These are phyloP conservation scores for Grus americana DNA, from an alignment of 2,113 vertebrate genomes.

Conservation along the genomic window DNA sequence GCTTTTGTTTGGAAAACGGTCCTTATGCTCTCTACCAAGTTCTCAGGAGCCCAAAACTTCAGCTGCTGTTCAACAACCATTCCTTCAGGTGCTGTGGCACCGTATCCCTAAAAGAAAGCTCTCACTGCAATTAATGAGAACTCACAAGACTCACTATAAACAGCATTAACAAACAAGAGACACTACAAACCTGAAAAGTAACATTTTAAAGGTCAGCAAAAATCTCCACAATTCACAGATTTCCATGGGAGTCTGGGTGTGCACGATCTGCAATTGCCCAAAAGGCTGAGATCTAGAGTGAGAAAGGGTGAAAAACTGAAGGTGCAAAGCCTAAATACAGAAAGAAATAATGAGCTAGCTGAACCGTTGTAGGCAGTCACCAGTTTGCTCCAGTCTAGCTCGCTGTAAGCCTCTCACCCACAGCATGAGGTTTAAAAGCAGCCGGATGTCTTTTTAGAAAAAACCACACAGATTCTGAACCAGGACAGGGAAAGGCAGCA, in stretches of 20 bases:
- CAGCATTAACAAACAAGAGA: background rate
- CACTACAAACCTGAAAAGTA: background rate
- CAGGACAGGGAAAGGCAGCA: background rate
- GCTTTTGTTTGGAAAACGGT: background rate
- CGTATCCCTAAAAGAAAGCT: background rate
- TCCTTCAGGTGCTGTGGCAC: background rate
- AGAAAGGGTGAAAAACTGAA: background rate
- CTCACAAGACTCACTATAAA: background rate
- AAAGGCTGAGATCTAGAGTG: background rate
- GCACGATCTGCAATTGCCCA: background rate
- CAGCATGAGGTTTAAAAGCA: background rate
- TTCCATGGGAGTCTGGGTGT: background rate
- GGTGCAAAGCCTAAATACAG: background rate
- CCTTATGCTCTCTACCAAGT: background rate
- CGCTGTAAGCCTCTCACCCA: background rate
- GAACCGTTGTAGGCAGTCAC: background rate
- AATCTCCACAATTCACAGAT: fast-evolving
- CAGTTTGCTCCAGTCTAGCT: background rate
- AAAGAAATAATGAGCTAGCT: background rate
- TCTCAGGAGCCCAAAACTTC: background rate
- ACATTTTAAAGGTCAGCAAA: background rate
- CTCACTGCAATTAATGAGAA: background rate
- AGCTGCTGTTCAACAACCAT: background rate
- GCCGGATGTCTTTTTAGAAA: background rate
- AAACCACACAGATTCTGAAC: background rate